Conservation (phyloP, 1,140 invertebrate species). For the Heliconius hewitsoni region DNA sequence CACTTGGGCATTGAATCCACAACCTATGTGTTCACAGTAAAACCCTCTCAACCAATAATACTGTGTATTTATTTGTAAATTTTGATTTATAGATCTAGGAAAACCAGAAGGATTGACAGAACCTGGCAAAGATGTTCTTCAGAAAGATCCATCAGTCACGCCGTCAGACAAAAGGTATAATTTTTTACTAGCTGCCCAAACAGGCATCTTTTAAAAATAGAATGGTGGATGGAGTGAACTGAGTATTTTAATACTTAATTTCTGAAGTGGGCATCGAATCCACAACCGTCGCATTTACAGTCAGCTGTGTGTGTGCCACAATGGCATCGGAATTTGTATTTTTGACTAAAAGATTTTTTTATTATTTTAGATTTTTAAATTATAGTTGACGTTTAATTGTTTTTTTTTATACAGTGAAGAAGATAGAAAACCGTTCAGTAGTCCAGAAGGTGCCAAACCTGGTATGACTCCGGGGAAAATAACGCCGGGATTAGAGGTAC, state of each 20-base stretch:
- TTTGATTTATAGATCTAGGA: slow-evolving; percentile 40
- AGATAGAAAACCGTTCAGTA: slow-evolving; percentile 66
- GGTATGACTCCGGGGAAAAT: slow-evolving; percentile 55
- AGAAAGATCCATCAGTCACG: slow-evolving; percentile 24
- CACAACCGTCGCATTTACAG: no score
- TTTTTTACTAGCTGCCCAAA: no score
- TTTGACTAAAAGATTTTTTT: background rate
- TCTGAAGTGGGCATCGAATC: no score
- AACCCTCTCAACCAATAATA: no score
- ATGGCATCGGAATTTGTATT: background rate
- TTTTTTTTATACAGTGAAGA: slow-evolving; percentile 55
- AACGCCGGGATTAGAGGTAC: slow-evolving; percentile 59
- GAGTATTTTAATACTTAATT: no score
- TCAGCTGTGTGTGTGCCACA: no score
- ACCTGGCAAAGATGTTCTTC: slow-evolving; percentile 29
- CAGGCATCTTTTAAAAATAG: no score
- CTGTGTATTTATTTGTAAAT: background rate
- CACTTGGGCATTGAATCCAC: no score
- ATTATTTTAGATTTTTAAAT: no score
- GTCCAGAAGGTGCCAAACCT: slow-evolving; percentile 53
- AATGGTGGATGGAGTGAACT: no score
- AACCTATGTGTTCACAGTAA: no score
- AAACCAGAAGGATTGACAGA: slow-evolving; percentile 48
- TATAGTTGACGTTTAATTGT: background rate
- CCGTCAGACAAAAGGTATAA: slow-evolving; percentile 46